Evolutionary conservation across 2,113 vertebrate genomes (phyloP), one percentile per base, ranked within the genome.

Genomic region (Cynocephalus volans): DNA sequence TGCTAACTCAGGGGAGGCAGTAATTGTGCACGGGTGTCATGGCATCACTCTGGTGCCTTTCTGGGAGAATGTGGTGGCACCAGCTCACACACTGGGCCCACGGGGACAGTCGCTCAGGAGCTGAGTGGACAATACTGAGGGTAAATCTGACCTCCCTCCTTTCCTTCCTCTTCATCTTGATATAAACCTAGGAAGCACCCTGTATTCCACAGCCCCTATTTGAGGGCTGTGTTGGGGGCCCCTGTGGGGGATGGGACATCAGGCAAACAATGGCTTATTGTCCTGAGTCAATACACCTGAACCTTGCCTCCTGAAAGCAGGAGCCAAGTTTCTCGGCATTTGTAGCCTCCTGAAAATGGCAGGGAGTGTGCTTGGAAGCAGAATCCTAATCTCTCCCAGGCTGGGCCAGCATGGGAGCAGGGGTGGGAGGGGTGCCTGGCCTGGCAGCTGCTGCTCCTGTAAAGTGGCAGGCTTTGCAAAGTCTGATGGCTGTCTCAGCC

Each of bases 1-100:
- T 60, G 82, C 69, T 75, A n/a, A 21, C 86, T 87, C 56, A 45
- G 31, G 88, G 76, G 36, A 52, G 73, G 45, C 48, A 28, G 1
- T 88, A 26, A 26, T 85, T n/a, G 48, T 3, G 1, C 0, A 1
- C 80, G 92, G 77, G 83, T 58, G n/a, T 93, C 72, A 19, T 7
- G 15, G 77, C n/a, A 21, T 64, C 65, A 9, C 64, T 36, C 0
- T 1, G 26, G 1, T 48, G 65, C 52, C 79, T 84, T 92, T 88
- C 89, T 95, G 93, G 75, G 87, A 97, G 87, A 93, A 24, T 4
- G 5, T 75, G 3, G 0, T 0, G 5, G 41, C 87, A 26, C 45
- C 58, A 8, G 84, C 90, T 97, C 96, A 88, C 93, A 96, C 62
- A 24, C 52, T 12, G 23, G 76, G 48, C 92, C 31, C 3, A 33